Evolutionary conservation across 2,888 invertebrate species (phyloP), one percentile per base, ranked within the genome.

Genomic region (Buathra laborator): DNA sequence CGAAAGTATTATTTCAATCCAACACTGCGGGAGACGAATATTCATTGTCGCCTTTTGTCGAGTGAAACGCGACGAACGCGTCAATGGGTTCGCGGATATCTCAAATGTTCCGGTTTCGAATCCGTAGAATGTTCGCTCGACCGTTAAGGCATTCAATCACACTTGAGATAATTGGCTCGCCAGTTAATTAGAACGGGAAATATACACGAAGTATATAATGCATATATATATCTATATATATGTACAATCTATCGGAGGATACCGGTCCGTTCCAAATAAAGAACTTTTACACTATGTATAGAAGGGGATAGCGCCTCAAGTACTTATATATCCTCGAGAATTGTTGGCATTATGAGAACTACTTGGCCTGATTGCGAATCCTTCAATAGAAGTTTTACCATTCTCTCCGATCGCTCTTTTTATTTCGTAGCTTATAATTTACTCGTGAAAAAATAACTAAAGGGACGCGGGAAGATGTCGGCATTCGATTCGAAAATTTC

Each of bases 291-390:
- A 59, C 59, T 53, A 43, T 64, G 32, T 14, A 74, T 62, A 62
- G 19, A 32, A 9, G 3, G 16, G 9, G 46, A 48, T 56, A 29
- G 51, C 46, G 51, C 29, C 37, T 9, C 66, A 29, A 29, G 66
- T 79, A 79, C 74, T 80, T 83, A 76, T 68, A 81, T 74, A 72
- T 68, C 71, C 76, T 81, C 67, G 81, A 76, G 76, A 81, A 77
- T 80, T 56, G 51, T 74, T 72, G 76, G 76, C 76, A 77, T 81
- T 81, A 72, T 68, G 76, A 74, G 77, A 66, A 66, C 71, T 77
- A 81, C 81, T 81, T 77, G 84, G 72, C 84, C 84, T 78, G 62
- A 77, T 84, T 84, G 51, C 51, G 19, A 67, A 59, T 59, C 16
- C 79, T 75, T 75, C 68, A 53, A 74, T 74, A 53, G 14, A 37